Conservation (phyloP, 2,113 vertebrate species). For the rat (Rattus norvegicus) region DNA sequence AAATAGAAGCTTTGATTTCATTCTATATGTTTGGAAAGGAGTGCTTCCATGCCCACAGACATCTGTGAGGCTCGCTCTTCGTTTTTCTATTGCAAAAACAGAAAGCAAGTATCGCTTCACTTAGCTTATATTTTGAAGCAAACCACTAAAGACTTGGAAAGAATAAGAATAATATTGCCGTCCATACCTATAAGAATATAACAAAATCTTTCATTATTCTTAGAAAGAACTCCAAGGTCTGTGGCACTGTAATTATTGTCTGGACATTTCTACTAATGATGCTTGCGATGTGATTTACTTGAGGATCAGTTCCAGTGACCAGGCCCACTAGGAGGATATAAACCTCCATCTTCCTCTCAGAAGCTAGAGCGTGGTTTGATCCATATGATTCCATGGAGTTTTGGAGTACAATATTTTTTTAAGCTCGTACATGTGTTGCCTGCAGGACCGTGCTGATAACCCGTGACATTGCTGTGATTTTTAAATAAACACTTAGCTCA, state of each 20-base stretch:
- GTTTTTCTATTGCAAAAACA: not conserved
- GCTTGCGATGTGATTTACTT: slow-evolving; percentile 56
- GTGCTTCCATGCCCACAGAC: not conserved
- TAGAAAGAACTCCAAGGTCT: slow-evolving; percentile 70
- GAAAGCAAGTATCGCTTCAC: not conserved
- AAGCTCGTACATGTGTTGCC: not conserved
- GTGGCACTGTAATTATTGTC: slow-evolving; percentile 69
- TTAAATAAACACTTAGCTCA: not conserved
- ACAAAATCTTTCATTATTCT: slow-evolving; percentile 68
- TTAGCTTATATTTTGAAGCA: slow-evolving; percentile 54
- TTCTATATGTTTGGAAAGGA: not conserved
- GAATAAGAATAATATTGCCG: slow-evolving; percentile 60
- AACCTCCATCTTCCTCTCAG: not conserved
- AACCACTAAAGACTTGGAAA: slow-evolving; percentile 21
- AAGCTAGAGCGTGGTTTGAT: not conserved
- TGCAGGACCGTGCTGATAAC: not conserved
- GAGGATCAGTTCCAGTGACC: slow-evolving; percentile 63
- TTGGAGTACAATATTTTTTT: not conserved
- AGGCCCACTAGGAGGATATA: not conserved
- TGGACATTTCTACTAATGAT: slow-evolving; percentile 52
- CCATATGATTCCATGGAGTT: not conserved
- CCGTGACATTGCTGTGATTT: not conserved
- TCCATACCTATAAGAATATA: slow-evolving; percentile 51
- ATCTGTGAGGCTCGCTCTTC: not conserved
- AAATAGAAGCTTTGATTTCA: not conserved